Conservation (phyloP, 2,797 vertebrate species). For the Thaleichthys pacificus region DNA sequence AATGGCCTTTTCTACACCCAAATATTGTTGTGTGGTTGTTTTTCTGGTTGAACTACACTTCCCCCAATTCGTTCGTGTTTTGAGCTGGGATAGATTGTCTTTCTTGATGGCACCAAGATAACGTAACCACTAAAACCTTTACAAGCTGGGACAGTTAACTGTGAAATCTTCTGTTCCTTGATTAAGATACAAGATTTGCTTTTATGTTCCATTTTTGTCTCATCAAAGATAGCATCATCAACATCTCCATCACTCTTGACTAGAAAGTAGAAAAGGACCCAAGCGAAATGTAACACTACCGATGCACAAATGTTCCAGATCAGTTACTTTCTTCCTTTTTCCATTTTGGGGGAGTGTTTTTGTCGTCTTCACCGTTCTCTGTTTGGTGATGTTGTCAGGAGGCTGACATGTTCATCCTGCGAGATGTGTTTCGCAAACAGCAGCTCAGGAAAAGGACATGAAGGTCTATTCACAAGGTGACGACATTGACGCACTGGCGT, state of each 20-base stretch:
- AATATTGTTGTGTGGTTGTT: conserved; percentile 33
- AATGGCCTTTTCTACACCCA: conserved; percentile 31
- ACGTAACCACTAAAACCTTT: conserved; percentile 45
- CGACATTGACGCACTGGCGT: conserved; percentile 65
- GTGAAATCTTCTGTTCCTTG: conserved; percentile 8
- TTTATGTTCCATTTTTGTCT: conserved; percentile 60
- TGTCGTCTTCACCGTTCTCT: conserved; percentile 46
- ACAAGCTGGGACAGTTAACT: conserved; percentile 9
- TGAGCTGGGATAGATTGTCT: conserved; percentile 54
- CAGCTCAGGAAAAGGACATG: conserved; percentile 56
- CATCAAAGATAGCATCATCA: conserved; percentile 60
- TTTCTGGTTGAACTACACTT: conserved; percentile 5
- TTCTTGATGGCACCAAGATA: conserved; percentile 54
- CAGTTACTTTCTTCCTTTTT: conserved; percentile 25
- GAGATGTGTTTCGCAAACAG: conserved; percentile 57
- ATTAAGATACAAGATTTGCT: conserved; percentile 56
- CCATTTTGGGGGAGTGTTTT: conserved; percentile 42
- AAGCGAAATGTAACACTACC: conserved; percentile 40
- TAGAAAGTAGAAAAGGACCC: conserved; percentile 22
- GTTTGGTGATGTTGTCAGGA: conserved; percentile 56
- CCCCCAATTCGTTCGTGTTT: conserved; percentile 11
- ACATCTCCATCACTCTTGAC: conserved; percentile 21
- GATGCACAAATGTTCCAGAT: conserved; percentile 40
- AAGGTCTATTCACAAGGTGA: conserved; percentile 66
- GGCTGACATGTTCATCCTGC: conserved; percentile 47